Percentiles rank a stretch among this genome's conserved stretches.
Evolutionary conservation across 2,113 vertebrate species (phyloP).

Genomic region (Rhodinocichla rosea): DNA sequence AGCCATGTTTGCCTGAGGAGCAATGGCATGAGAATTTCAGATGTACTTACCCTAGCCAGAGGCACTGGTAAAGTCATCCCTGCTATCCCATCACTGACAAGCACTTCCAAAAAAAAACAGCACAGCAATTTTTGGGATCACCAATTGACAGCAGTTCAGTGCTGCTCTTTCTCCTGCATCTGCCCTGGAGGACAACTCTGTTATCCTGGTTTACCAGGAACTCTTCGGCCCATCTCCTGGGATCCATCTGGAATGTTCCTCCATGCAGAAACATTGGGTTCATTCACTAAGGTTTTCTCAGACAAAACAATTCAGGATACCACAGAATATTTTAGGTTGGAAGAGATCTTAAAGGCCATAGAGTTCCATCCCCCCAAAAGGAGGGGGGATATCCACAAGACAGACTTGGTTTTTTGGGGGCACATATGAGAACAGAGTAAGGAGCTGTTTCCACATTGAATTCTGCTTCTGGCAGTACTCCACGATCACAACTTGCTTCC

Average conservation of each 20-base stretch:
- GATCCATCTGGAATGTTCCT: neutral
- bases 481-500: neutral
- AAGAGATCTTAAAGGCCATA: neutral
- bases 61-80: neutral
- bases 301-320: too few relatives aligned
- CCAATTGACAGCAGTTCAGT: neutral
- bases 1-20: neutral
- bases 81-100: neutral
- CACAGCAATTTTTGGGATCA: fast-evolving
- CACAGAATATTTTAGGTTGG: neutral
- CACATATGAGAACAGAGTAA: fast-evolving
- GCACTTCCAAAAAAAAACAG: neutral
- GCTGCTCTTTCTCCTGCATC: neutral
- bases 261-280: neutral
- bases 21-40: neutral
- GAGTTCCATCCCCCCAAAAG: neutral
- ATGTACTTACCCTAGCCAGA: neutral
- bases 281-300: neutral
- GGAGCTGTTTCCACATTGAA: neutral
- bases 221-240: neutral
- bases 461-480: neutral
- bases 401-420: neutral
- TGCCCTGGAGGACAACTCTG: neutral
- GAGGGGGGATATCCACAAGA: neutral
- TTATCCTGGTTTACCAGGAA: neutral